Base-by-base conservation (phyloP, 2,797 vertebrate genomes). In the Trachops cirrhosus region DNA sequence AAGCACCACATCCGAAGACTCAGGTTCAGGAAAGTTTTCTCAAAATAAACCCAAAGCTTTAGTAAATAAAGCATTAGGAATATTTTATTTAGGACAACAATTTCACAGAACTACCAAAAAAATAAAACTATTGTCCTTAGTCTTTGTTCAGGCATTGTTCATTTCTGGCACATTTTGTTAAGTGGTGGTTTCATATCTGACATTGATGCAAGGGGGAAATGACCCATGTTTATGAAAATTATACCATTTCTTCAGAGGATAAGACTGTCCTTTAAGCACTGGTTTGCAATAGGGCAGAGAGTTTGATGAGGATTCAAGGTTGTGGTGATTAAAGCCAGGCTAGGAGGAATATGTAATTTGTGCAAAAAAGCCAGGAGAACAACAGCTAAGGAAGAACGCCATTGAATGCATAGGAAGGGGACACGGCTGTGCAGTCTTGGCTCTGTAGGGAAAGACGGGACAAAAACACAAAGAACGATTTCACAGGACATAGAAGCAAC, bases 1-100 rank as follows among this genome's bases (percentile, higher is more conserved):
- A 98, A 98, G 97, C 98, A 98, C 98, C 97, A 97, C 84, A 93
- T 98, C 95, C 98, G 96, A 97, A 97, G 79, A 89, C 80, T 96
- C 90, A 57, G 74, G 62, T 94, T 95, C 96, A 96, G 97, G 94
- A 97, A 97, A 97, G 82, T 92, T 96, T 57, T 88, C 96, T 86
- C 50, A 95, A 98, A 97, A 96, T 97, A 97, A 97, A 95, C 62
- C 91, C 10, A 39, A 93, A 89, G 59, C 71, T 82, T 93, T 95
- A 95, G 89, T 97, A 98, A 97, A 96, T 97, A 96, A 98, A 96
- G 79, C 94, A 73, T 57, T 52, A 78, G 59, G 67, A 96, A 93
- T 96, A 97, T 97, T 96, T 94, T 75, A 39, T 96, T 94, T 78
- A 39, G 80, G 96, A 96, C 75, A 95, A 57, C 54, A 83, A 83